Percentiles rank a stretch among this genome's conserved stretches.
Conservation (phyloP, 2,797 vertebrate species). For the Acrocephalus scirpaceus region DNA sequence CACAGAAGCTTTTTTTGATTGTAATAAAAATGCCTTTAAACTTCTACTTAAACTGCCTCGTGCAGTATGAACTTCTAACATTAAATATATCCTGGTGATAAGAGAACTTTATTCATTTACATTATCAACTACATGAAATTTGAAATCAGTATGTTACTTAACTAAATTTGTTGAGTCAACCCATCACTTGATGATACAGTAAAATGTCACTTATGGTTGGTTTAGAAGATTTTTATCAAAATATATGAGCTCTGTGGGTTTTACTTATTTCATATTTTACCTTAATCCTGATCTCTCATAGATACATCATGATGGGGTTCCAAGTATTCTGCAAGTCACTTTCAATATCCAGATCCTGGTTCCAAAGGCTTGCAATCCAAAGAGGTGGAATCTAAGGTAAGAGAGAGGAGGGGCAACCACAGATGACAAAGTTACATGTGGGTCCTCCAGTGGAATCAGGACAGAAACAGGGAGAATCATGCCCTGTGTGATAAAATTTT, state of each 20-base stretch:
- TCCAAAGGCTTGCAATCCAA: neutral
- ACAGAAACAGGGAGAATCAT: neutral
- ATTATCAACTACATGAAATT: neutral
- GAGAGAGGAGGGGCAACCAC: neutral
- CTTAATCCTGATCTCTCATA: neutral
- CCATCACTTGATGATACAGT: neutral
- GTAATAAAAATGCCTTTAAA: neutral
- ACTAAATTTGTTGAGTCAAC: neutral
- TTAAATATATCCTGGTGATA: neutral
- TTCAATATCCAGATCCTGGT: neutral
- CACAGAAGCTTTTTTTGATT: neutral
- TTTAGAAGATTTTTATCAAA: neutral
- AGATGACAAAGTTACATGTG: neutral
- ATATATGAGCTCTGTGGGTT: neutral
- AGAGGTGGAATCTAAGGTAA: neutral
- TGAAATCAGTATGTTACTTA: neutral
- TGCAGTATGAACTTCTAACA: neutral
- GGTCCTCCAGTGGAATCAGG: neutral
- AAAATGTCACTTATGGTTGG: neutral
- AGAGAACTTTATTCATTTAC: neutral
- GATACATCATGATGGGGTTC: neutral
- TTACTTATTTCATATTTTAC: neutral
- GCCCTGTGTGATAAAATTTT: neutral
- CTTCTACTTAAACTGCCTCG: neutral
- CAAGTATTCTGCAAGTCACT: neutral